Conservation (phyloP, 92 coral and sea anemone genomes). For the Palythoa caribaeorum region DNA sequence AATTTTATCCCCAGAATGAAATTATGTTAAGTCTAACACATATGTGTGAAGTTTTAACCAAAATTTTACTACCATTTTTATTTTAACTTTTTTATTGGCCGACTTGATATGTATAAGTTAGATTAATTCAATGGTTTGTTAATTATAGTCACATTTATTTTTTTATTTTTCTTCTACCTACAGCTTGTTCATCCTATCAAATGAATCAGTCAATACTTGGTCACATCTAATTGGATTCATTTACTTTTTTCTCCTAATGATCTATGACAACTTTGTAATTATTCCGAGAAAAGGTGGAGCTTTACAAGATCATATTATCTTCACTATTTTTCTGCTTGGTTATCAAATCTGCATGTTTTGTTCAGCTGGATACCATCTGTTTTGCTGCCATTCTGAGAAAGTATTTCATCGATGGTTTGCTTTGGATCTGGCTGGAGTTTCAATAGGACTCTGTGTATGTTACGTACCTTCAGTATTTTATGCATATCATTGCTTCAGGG, state of each 20-base stretch:
- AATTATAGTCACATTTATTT: no score
- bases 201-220: slow-evolving; percentile 96
- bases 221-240: slow-evolving; percentile 89
- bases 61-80: no score
- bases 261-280: slow-evolving; percentile 79
- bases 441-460: slow-evolving; percentile 93
- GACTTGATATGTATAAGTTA: no score
- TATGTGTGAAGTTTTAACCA: no score
- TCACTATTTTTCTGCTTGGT: slow-evolving; percentile 79
- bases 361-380: slow-evolving; percentile 92
- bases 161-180: slow-evolving; percentile 16
- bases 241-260: slow-evolving; percentile 72
- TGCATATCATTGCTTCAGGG: slow-evolving; percentile 90
- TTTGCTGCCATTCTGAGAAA: slow-evolving; percentile 95
- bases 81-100: no score
- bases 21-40: no score
- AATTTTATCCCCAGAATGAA: no score
- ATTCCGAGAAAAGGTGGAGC: slow-evolving; percentile 80
- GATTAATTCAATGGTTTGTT: no score
- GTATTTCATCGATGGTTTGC: slow-evolving; percentile 93
- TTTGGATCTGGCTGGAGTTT: slow-evolving; percentile 95
- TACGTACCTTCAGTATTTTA: slow-evolving; percentile 95
- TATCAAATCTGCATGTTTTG: slow-evolving; percentile 92
- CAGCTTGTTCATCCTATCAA: slow-evolving; percentile 89
- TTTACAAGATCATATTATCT: slow-evolving; percentile 85